phyloP scores from a whole-genome alignment of 23 tunicate genomes.

The Pegea sp. region DNA sequence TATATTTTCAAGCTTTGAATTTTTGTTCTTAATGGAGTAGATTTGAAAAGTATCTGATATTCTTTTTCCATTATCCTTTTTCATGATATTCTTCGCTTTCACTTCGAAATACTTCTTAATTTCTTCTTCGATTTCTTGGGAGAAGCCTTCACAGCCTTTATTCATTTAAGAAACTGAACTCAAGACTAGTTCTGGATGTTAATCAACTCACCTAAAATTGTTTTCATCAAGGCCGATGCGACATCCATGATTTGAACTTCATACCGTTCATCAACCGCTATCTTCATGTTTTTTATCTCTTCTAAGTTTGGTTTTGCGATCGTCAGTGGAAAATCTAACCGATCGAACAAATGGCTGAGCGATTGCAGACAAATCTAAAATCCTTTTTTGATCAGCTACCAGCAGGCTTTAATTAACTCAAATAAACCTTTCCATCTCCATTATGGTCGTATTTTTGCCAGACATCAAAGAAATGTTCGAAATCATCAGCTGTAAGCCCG shows the following conservation, averaged over 20 bases:
- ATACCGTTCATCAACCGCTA: conserved; percentile 24
- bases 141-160: conserved; percentile 32
- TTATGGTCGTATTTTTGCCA: conserved; percentile 69
- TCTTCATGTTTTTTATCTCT: conserved; percentile 36
- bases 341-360: conserved; percentile 27
- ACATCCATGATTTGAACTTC: conserved; percentile 47
- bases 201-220: conserved; percentile 22
- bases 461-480: conserved; percentile 80
- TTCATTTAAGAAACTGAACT: background rate
- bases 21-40: too few relatives aligned
- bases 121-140: conserved; percentile 55
- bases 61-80: conserved; percentile 6
- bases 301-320: conserved; percentile 33
- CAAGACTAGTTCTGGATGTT: background rate
- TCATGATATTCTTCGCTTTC: conserved; percentile 7
- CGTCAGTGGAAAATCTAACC: conserved; percentile 25
- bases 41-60: conserved; percentile 10
- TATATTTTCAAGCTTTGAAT: too few relatives aligned
- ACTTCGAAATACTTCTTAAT: conserved; percentile 18
- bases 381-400: background rate
- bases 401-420: background rate
- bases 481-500: conserved; percentile 67
- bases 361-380: conserved; percentile 32
- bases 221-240: conserved; percentile 46
- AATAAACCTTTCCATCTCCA: conserved; percentile 38